Evolutionary conservation across 2,888 invertebrate species (phyloP), one percentile per base, ranked within the genome.

Genomic region (Chrysina gloriosa): DNA sequence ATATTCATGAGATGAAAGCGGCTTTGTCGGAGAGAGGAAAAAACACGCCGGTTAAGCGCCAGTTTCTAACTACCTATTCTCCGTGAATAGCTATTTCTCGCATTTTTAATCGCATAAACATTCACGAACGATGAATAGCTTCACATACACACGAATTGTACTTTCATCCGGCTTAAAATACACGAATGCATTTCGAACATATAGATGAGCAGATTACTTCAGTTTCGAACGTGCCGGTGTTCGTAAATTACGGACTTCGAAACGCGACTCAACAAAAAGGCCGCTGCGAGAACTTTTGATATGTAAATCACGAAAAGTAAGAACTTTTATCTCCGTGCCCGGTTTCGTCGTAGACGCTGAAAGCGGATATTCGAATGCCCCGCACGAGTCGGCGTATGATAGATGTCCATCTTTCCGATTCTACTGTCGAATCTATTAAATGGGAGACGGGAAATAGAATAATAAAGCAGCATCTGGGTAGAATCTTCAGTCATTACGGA

Each of bases 271-370:
- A 21, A 42, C 42, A 61, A 42, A 42, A 45, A 61, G 27, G 19
- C 58, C 27, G 27, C n/a, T 14, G 42, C 58, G 6, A 61, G 42
- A 42, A 42, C 58, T 61, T 31, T 61, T 61, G 58, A 61, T 61
- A 61, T 61, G 58, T 42, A 61, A 61, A 61, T 61, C 58, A 27
- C 42, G 42, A 25, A 25, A 50, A 25, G 25, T 11, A 27, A 9
- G 14, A 27, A 25, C 27, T 61, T 58, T 61, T 16, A 61, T 61
- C 58, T 42, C 4, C 42, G 36, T 9, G 3, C 42, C 27, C 9
- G 16, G 23, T 42, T 29, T 27, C 39, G 14, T 25, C 11, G 27
- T 42, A 7, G 42, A 39, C 42, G 39, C 14, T 36, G 39, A 23
- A 39, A 56, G 36, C n/a, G 36, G 25, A 16, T 16, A 9, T 14